Percentiles rank a stretch among this genome's conserved stretches.
phyloP scores from a whole-genome alignment of 2,888 invertebrate genomes.

The Pycnomerus fuliginosus region DNA sequence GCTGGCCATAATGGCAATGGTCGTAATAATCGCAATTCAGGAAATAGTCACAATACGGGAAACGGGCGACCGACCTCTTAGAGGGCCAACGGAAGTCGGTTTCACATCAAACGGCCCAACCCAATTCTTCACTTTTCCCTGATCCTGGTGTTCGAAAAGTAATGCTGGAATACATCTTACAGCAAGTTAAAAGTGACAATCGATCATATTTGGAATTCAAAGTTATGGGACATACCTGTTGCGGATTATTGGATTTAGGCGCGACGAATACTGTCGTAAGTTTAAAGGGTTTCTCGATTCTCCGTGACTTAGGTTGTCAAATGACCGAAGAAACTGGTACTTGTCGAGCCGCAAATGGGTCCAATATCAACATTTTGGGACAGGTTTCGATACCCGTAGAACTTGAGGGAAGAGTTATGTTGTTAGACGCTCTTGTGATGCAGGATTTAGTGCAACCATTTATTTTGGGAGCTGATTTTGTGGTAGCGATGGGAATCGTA shows the following conservation, averaged over 20 bases:
- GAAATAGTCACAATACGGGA: background rate
- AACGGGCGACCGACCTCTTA: conserved; percentile 1
- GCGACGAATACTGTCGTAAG: conserved; percentile 1
- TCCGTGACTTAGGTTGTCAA: background rate
- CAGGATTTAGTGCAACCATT: background rate
- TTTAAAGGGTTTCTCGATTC: background rate
- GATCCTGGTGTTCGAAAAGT: too few relatives aligned
- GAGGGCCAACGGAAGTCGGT: background rate
- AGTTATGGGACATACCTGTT: conserved; percentile 1
- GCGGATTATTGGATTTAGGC: conserved; percentile 5
- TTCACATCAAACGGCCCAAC: background rate
- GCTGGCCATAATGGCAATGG: too few relatives aligned
- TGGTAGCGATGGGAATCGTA: conserved; percentile 2
- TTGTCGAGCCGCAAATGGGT: background rate
- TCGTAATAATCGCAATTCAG: too few relatives aligned
- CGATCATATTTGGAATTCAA: conserved; percentile 5
- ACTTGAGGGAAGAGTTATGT: background rate
- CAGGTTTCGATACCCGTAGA: background rate
- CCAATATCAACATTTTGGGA: background rate
- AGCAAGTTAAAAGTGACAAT: conserved; percentile 1
- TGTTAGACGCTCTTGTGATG: background rate
- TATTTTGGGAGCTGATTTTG: conserved; percentile 12
- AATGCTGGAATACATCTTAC: background rate
- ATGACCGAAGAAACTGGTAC: background rate
- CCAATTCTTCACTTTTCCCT: too few relatives aligned